Evolutionary conservation across 2,888 invertebrate species (phyloP).

Genomic region (Tetranychus truncatus): DNA sequence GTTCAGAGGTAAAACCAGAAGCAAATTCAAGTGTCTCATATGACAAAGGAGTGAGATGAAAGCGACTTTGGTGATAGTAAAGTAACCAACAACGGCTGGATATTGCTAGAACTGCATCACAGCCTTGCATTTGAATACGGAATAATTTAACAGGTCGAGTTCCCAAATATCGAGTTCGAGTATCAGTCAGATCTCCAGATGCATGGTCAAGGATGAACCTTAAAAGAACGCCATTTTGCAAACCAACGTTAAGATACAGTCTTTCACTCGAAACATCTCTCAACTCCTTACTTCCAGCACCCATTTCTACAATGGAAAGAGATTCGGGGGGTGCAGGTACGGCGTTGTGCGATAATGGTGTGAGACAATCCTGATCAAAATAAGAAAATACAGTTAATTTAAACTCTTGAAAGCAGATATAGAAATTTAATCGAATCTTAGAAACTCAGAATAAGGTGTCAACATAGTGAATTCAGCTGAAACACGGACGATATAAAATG

Average conservation of each 20-base stretch:
- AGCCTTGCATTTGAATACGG: constrained; percentile 81
- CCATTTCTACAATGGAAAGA: constrained; percentile 86
- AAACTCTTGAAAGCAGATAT: background rate
- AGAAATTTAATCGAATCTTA: background rate
- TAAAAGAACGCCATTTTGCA: constrained; percentile 43
- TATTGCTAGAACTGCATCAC: constrained; percentile 86
- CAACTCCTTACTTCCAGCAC: constrained; percentile 35
- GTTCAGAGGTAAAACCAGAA: constrained; percentile 80
- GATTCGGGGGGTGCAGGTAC: constrained; percentile 90
- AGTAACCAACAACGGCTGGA: constrained; percentile 95
- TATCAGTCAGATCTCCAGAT: constrained; percentile 81
- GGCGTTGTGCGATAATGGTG: constrained; percentile 87
- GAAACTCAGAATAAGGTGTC: background rate
- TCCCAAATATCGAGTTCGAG: constrained; percentile 87
- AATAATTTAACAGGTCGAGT: constrained; percentile 88
- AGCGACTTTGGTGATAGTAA: constrained; percentile 88
- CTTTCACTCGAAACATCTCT: constrained; percentile 44
- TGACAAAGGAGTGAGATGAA: constrained; percentile 81
- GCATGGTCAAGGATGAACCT: constrained; percentile 40
- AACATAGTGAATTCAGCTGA: constrained; percentile 13
- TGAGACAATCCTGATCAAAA: constrained; percentile 56
- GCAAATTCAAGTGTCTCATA: constrained; percentile 94
- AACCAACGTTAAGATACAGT: constrained; percentile 83
- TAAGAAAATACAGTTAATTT: constrained; percentile 15
- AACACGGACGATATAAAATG: constrained; percentile 15